These are phyloP conservation scores for Columba livia DNA, from an alignment of 2,113 vertebrate genomes.

Conservation along the genomic window DNA sequence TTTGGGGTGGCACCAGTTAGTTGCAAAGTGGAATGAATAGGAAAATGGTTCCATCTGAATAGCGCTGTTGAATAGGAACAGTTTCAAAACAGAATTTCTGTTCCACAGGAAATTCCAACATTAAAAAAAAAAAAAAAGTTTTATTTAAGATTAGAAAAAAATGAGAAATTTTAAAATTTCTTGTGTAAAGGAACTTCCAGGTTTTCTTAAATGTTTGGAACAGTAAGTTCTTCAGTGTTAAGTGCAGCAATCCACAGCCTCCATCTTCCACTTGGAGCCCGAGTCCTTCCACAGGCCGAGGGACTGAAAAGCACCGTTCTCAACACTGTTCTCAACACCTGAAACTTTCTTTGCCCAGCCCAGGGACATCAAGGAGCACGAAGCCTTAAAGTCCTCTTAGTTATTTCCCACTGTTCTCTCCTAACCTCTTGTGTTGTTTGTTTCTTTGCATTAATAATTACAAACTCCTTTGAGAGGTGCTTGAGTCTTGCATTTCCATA, in stretches of 20 bases:
- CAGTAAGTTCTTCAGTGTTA: neutral
- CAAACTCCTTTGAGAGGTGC: neutral
- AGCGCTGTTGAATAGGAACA: conserved; percentile 28
- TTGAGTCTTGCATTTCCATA: neutral
- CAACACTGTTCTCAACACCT: neutral
- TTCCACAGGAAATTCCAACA: conserved; percentile 53
- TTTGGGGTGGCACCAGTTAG: conserved; percentile 47
- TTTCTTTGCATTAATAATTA: neutral
- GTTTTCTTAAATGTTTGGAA: neutral
- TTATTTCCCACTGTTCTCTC: neutral
- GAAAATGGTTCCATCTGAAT: conserved; percentile 59
- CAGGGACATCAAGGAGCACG: neutral
- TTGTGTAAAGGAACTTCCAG: neutral
- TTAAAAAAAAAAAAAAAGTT: neutral
- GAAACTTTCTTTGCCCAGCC: neutral
- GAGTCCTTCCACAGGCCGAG: neutral
- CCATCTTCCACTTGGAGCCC: neutral
- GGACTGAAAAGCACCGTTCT: neutral
- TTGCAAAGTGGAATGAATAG: conserved; percentile 58
- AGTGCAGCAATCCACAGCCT: neutral
- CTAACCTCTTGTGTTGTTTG: neutral
- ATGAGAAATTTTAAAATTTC: neutral
- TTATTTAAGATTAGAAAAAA: conserved; percentile 34
- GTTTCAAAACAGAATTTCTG: conserved; percentile 19
- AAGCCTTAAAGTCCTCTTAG: neutral